A percentile compares a stretch with the other conserved stretches of the same genome.
Evolutionary conservation across 2,888 invertebrate genomes (phyloP).

Genomic region (Metacarcinus magister): DNA sequence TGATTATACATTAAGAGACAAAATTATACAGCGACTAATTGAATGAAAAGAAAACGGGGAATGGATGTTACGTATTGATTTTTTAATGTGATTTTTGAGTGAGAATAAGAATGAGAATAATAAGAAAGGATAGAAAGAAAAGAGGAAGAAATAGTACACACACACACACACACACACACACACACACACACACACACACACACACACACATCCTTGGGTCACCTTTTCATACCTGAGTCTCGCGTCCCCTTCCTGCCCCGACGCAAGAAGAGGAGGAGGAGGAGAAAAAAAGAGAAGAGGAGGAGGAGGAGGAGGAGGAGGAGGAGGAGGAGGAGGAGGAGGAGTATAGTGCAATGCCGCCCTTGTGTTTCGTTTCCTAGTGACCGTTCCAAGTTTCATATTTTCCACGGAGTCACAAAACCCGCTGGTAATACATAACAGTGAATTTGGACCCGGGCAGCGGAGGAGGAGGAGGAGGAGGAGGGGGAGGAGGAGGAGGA

Average conservation of each 20-base stretch:
- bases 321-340: slow-evolving; percentile 21
- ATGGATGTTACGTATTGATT: not conserved
- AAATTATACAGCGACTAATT: not conserved
- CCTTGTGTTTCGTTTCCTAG: not conserved
- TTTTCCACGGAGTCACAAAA: not conserved
- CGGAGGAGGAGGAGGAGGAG: not conserved
- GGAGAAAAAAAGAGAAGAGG: not conserved
- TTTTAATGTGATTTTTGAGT: too few relatives aligned
- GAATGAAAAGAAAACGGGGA: not conserved
- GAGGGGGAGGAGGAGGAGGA: not conserved
- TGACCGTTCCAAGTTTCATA: not conserved
- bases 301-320: not conserved
- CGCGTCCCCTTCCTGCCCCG: too few relatives aligned
- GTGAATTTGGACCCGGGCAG: not conserved
- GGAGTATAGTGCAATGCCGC: not conserved
- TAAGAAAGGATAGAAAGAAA: too few relatives aligned
- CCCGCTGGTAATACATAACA: not conserved
- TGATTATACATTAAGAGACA: not conserved
- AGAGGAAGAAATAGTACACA: not conserved
- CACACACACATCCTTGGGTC: slow-evolving; percentile 8
- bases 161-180: slow-evolving; percentile 63
- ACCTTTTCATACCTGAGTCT: not conserved
- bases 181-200: slow-evolving; percentile 63
- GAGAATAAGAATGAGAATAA: not conserved
- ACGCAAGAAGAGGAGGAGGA: not conserved